Evolutionary conservation across 2,888 invertebrate species (phyloP).

Genomic region (Marronus borbonicus): DNA sequence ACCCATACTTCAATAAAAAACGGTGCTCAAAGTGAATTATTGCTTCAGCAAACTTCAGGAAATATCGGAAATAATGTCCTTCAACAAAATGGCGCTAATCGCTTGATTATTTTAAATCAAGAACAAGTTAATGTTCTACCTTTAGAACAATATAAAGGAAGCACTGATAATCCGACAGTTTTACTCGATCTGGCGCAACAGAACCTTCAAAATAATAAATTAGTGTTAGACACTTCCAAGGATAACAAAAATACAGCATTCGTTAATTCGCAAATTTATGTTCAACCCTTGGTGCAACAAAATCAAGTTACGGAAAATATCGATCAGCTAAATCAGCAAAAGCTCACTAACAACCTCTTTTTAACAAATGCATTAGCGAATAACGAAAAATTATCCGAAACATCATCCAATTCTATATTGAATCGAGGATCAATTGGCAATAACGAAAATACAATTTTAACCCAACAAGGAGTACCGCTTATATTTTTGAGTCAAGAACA

Average conservation of each 20-base stretch:
- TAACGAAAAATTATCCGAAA: background rate
- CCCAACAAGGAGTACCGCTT: constrained; percentile 19
- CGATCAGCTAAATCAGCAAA: background rate
- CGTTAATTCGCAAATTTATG: constrained; percentile 25
- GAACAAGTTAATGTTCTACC: constrained; percentile 3
- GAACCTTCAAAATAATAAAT: background rate
- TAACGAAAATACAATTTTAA: constrained; percentile 11
- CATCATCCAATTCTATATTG: constrained; percentile 2
- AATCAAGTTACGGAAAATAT: background rate
- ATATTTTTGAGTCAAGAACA: constrained; percentile 36
- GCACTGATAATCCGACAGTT: background rate
- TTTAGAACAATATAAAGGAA: background rate
- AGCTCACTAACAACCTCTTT: background rate
- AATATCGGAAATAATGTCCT: background rate
- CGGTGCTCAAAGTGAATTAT: background rate
- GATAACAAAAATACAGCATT: constrained; percentile 23
- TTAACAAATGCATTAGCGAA: background rate
- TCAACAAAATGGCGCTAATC: background rate
- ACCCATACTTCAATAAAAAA: background rate
- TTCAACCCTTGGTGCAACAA: constrained; percentile 46
- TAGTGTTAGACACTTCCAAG: background rate
- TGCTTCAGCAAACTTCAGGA: background rate
- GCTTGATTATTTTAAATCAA: background rate
- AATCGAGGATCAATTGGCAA: constrained; percentile 1
- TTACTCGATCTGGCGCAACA: constrained; percentile 2